Conservation (phyloP, 2,113 vertebrate species). For the Paracanthobrama guichenoti region DNA sequence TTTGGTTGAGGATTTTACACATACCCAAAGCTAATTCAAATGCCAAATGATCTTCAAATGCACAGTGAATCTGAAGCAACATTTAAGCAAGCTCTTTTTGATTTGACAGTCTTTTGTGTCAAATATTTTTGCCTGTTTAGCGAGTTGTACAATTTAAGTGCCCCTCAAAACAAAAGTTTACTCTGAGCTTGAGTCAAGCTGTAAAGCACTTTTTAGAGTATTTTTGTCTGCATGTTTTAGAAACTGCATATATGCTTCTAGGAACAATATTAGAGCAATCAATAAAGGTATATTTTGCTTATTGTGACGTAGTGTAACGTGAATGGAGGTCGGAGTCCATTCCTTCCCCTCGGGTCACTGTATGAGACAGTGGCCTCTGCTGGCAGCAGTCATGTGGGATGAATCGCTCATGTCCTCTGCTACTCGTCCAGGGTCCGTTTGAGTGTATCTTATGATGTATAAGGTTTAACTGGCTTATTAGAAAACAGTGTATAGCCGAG, state of each 20-base stretch:
- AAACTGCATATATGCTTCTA: constrained; percentile 51
- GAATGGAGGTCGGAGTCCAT: constrained; percentile 19
- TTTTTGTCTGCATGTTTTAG: constrained; percentile 59
- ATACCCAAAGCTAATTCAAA: constrained; percentile 54
- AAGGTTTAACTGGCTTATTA: constrained; percentile 42
- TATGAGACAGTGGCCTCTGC: constrained; percentile 48
- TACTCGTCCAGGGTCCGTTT: constrained; percentile 40
- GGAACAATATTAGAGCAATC: constrained; percentile 49
- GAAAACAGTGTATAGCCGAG: constrained; percentile 35
- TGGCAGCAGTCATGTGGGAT: constrained; percentile 45
- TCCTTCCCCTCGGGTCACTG: constrained; percentile 32
- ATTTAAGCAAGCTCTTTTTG: constrained; percentile 35
- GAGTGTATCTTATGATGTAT: constrained; percentile 31
- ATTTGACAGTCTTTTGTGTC: constrained; percentile 36
- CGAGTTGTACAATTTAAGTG: constrained; percentile 55
- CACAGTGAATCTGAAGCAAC: constrained; percentile 50
- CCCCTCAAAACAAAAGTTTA: constrained; percentile 58
- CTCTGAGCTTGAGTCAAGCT: constrained; percentile 57
- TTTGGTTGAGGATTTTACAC: constrained; percentile 50
- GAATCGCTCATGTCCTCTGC: constrained; percentile 40
- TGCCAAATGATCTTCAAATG: constrained; percentile 59
- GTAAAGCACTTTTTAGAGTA: constrained; percentile 62
- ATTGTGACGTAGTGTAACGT: constrained; percentile 45
- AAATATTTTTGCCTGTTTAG: constrained; percentile 32
- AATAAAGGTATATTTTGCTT: constrained; percentile 46